These are phyloP conservation scores for Muscidifurax raptorellus DNA, from an alignment of 1,140 invertebrate genomes.

Conservation along the genomic window DNA sequence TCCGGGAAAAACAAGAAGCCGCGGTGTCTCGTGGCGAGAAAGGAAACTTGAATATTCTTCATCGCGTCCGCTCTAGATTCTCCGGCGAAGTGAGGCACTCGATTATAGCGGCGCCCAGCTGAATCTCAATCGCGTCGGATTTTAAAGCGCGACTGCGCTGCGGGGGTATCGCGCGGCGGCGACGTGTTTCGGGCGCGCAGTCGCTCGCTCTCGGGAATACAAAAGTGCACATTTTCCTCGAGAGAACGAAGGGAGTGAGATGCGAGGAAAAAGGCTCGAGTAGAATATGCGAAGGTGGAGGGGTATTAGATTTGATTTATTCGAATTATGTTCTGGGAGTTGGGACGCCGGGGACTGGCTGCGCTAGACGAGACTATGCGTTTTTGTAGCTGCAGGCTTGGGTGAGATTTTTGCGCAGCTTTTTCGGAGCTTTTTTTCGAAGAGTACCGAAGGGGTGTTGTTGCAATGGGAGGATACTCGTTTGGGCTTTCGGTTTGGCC, in stretches of 20 bases:
- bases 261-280: neutral
- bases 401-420: too few species aligned
- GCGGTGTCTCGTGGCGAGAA: neutral
- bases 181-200: conserved; percentile 47
- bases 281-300: conserved; percentile 16
- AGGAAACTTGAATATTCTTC: conserved; percentile 52
- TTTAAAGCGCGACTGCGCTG: conserved; percentile 52
- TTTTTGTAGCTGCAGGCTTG: too few species aligned
- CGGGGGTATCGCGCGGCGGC: conserved; percentile 1
- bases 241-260: neutral
- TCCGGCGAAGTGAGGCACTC: conserved; percentile 50
- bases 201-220: conserved; percentile 58
- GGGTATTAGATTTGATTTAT: conserved; percentile 42
- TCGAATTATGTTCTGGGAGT: conserved; percentile 4
- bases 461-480: too few species aligned
- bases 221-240: conserved; percentile 55
- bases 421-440: too few species aligned
- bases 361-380: too few species aligned
- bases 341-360: neutral
- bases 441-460: too few species aligned
- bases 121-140: conserved; percentile 65
- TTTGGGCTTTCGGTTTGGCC: too few species aligned
- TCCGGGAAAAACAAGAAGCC: neutral
- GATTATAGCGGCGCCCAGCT: conserved; percentile 61
- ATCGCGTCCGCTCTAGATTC: conserved; percentile 27